Conservation (phyloP, 2,888 invertebrate genomes). For the Cyrtodaria siliqua region DNA sequence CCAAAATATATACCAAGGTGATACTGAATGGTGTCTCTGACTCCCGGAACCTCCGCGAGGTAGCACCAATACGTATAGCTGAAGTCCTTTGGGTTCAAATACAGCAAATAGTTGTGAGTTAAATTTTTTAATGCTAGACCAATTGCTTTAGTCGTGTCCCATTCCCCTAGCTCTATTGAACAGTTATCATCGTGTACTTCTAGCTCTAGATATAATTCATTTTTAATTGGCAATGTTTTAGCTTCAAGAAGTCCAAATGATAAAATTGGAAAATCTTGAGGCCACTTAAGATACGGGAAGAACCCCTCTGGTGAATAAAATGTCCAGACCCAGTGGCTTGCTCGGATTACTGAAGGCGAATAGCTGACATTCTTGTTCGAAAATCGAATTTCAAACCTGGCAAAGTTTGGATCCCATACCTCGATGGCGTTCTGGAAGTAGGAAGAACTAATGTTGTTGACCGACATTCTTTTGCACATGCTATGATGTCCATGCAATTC, state of each 20-base stretch:
- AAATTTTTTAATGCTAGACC: constrained; percentile 31
- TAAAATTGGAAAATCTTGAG: constrained; percentile 36
- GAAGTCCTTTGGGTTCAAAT: not conserved
- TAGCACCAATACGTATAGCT: constrained; percentile 42
- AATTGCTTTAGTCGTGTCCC: constrained; percentile 11
- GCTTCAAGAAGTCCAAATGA: constrained; percentile 41
- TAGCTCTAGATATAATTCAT: constrained; percentile 12
- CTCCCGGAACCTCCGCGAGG: constrained; percentile 29
- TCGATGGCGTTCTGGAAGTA: not conserved
- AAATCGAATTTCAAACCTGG: not conserved
- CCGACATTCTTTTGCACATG: too few relatives aligned
- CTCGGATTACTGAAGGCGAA: constrained; percentile 20
- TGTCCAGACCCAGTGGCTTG: constrained; percentile 48
- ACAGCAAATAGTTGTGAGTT: constrained; percentile 23
- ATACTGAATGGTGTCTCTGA: constrained; percentile 33
- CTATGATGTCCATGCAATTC: too few relatives aligned
- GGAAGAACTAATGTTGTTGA: not conserved
- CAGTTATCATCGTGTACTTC: constrained; percentile 29
- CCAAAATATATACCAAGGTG: constrained; percentile 28
- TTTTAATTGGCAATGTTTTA: constrained; percentile 13
- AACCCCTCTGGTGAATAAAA: constrained; percentile 21
- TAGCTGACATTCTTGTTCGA: not conserved
- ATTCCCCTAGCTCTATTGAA: constrained; percentile 27
- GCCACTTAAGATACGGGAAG: constrained; percentile 48
- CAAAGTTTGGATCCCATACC: not conserved